Evolutionary conservation across 2,888 invertebrate species (phyloP), one percentile per base, ranked within the genome.

Genomic region (Zootermopsis nevadensis): DNA sequence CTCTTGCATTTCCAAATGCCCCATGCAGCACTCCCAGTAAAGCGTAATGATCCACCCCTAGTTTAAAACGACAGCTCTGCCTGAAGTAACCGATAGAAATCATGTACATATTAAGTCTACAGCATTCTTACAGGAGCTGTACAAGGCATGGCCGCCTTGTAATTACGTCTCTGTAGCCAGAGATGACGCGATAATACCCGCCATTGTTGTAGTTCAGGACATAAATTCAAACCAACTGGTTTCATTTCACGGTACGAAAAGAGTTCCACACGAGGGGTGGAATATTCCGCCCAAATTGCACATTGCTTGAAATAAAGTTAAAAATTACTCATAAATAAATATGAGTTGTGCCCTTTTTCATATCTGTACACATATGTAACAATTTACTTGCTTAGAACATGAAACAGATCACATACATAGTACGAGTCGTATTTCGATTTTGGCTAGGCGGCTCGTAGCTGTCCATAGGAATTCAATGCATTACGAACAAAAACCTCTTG

Each of bases 131-230:
- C 7, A 33, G 31, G 15, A 33, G 19, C 69, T 30, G 69, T 69
- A 69, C 69, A 33, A n/a, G 69, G 1, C 12, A 22, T 30, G 33
- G 31, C 69, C 69, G 33, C 69, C 30, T 69, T 69, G 33, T 69
- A 69, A 69, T 69, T 69, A 33, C 69, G 19, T 69, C 30, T 69
- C 22, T 31, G 33, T 33, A 33, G 69, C 69, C 30, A 31, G 69
- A 69, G 69, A 69, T 69, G 69, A 7, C 33, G 31, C 69, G 69
- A 69, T 69, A 69, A 69, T 69, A 10, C 27, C 60, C 33, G 67
- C 27, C 69, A 69, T 69, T 69, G 69, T 69, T 69, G 33, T 8
- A 27, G 60, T 60, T 8, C 60, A n/a, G 27, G 15, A 60, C n/a
- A 60, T 60, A 60, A 60, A 60, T 60, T 27, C 27, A 60, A 4